phyloP scores from a whole-genome alignment of 2,113 vertebrate species.

The Propithecus coquereli region DNA sequence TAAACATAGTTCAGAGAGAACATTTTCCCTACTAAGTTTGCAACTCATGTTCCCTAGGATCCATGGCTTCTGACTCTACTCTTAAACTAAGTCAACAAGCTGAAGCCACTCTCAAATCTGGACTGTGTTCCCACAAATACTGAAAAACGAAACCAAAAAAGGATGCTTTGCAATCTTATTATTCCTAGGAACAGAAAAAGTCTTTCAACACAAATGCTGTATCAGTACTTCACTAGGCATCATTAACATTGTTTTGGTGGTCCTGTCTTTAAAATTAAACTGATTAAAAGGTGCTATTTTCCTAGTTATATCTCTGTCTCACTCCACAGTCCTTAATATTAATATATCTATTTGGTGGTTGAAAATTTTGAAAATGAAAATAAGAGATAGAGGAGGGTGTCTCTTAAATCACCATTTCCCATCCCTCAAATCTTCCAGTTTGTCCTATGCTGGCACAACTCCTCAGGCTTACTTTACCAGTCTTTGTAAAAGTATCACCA shows the following conservation, averaged over 20 bases:
- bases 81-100: background rate
- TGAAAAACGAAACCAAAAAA: background rate
- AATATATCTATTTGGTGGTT: background rate
- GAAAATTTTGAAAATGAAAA: background rate
- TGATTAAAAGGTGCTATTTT: background rate
- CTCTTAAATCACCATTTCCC: background rate
- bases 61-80: background rate
- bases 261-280: background rate
- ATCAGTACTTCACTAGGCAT: background rate
- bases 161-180: background rate
- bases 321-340: background rate
- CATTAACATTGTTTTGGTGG: background rate
- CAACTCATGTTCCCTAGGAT: background rate
- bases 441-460: background rate
- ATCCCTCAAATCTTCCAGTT: background rate
- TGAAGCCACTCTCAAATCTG: background rate
- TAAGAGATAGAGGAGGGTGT: background rate
- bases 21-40: background rate
- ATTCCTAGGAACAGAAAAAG: background rate
- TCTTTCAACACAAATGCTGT: background rate
- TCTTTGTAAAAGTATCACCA: background rate
- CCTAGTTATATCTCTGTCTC: background rate
- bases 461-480: background rate
- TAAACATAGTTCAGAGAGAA: slow-evolving; percentile 27
- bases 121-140: background rate